A percentile compares a stretch with the other conserved stretches of the same genome.
Conservation (phyloP, 2,888 invertebrate genomes). For the Orthosia gothica region DNA sequence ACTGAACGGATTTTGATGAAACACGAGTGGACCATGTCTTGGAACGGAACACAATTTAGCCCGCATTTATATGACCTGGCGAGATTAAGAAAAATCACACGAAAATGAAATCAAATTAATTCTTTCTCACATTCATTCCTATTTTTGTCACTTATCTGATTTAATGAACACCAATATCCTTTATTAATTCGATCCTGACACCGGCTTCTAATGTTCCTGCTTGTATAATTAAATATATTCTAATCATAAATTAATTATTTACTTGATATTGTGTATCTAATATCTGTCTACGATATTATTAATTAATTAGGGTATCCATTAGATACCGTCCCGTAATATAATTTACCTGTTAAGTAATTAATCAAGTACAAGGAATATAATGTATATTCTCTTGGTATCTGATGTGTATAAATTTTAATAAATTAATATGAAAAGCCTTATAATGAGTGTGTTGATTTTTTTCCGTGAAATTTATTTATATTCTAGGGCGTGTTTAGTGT, state of each 20-base stretch:
- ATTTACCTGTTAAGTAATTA: conserved; percentile 9
- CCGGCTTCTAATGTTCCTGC: neutral
- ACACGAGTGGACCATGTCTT: no score
- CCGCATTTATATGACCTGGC: no score
- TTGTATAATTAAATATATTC: neutral
- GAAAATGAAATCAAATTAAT: no score
- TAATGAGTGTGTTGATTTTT: neutral
- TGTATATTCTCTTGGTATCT: conserved; percentile 19
- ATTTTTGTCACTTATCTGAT: no score
- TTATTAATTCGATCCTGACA: neutral
- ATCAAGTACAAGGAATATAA: neutral
- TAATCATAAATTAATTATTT: conserved; percentile 8
- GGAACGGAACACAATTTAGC: no score
- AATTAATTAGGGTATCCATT: conserved; percentile 26
- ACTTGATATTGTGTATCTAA: conserved; percentile 4
- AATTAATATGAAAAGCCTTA: neutral
- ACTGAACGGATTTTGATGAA: no score
- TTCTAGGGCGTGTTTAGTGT: neutral
- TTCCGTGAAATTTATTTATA: neutral
- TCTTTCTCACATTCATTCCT: no score
- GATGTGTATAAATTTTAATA: neutral
- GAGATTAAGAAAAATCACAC: no score
- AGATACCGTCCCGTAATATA: neutral
- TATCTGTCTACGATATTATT: conserved; percentile 18
- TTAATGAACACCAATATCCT: neutral